phyloP scores from a whole-genome alignment of 1,140 invertebrate species.

The Saccostrea glomerata region DNA sequence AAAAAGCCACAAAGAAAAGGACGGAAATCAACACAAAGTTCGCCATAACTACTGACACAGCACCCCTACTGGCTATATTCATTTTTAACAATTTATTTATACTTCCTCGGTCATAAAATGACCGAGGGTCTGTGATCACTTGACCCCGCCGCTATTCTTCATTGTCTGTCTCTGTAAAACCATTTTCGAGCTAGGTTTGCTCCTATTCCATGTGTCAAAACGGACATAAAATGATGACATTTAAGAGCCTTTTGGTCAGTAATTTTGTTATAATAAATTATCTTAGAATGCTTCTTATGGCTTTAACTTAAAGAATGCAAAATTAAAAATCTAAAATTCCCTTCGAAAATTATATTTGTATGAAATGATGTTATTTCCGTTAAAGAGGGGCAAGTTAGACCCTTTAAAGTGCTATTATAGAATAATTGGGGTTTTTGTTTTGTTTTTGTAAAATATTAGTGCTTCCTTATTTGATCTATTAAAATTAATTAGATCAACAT shows the following conservation, averaged over 20 bases:
- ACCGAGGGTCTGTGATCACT: not conserved
- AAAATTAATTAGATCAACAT: no score
- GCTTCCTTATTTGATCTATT: no score
- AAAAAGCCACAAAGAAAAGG: not conserved
- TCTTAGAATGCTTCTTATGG: not conserved
- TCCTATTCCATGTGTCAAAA: not conserved
- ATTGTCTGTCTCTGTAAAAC: not conserved
- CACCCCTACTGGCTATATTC: constrained; percentile 8
- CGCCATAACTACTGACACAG: not conserved
- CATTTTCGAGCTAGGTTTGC: not conserved
- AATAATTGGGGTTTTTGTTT: not conserved
- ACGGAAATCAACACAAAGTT: constrained; percentile 10
- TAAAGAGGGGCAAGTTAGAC: no score
- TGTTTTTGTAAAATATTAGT: not conserved
- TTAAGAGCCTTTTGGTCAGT: not conserved
- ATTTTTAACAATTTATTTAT: constrained; percentile 24
- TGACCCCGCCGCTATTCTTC: not conserved
- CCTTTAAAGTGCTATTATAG: no score
- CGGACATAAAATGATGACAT: not conserved
- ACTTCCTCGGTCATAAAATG: constrained; percentile 19
- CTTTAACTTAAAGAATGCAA: not conserved
- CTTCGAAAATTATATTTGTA: no score
- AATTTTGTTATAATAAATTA: not conserved
- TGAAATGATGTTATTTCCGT: not conserved
- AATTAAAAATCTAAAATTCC: not conserved